Percentiles rank a stretch among this genome's conserved stretches.
Evolutionary conservation across 2,888 invertebrate species (phyloP).

Genomic region (Allygus modestus): DNA sequence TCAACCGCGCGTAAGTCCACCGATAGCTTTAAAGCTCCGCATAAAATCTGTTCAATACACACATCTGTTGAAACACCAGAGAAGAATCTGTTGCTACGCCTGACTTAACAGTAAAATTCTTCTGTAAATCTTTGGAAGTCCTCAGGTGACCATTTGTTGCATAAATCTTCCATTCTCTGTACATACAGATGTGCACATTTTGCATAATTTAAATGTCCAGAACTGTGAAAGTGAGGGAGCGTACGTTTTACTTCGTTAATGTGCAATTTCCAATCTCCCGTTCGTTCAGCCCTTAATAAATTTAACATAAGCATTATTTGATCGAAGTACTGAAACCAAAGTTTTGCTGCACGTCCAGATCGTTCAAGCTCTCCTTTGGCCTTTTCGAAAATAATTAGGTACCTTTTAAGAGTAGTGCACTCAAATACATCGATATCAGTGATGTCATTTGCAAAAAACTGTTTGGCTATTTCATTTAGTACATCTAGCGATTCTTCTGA

Average conservation of each 20-base stretch:
- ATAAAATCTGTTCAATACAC: too few species aligned
- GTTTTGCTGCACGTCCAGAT: not conserved
- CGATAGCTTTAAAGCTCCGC: too few species aligned
- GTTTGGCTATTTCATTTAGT: not conserved
- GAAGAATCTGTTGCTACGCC: too few species aligned
- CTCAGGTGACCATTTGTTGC: not conserved
- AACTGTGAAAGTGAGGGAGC: not conserved
- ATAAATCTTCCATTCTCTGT: not conserved
- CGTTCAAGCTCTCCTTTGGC: not conserved
- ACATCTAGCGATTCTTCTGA: not conserved
- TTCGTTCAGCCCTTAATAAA: not conserved
- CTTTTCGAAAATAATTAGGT: slow-evolving; percentile 2
- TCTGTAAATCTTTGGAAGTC: not conserved
- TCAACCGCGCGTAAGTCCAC: too few species aligned
- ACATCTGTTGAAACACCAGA: too few species aligned
- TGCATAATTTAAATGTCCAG: not conserved
- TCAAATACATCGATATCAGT: not conserved
- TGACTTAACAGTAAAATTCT: not conserved
- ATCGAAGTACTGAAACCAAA: not conserved
- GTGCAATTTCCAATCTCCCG: not conserved
- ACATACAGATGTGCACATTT: not conserved
- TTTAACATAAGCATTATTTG: not conserved
- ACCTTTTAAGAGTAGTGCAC: not conserved
- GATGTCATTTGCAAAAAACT: not conserved
- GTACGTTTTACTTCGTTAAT: not conserved